Evolutionary conservation across 2,113 vertebrate genomes (phyloP).

Genomic region (Ailurus styani): DNA sequence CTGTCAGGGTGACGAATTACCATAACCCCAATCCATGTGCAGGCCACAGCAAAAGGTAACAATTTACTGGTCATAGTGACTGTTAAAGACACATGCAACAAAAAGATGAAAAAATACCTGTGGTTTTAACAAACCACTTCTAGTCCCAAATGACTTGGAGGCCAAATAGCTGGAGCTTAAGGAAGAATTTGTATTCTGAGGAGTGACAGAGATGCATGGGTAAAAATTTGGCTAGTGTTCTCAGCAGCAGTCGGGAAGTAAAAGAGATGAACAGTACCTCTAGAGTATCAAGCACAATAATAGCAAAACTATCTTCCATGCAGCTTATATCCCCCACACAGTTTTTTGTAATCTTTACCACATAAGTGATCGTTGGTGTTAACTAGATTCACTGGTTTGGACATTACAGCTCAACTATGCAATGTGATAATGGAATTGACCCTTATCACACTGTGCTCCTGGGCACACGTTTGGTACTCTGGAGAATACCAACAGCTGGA

Average conservation of each 20-base stretch:
- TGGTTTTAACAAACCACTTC: conserved; percentile 91
- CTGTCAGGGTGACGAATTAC: conserved; percentile 88
- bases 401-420: conserved; percentile 92
- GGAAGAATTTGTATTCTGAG: conserved; percentile 89
- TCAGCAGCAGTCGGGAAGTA: conserved; percentile 91
- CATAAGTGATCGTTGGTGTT: conserved; percentile 90
- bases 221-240: conserved; percentile 93
- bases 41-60: conserved; percentile 95
- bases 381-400: conserved; percentile 91
- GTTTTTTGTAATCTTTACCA: conserved; percentile 94
- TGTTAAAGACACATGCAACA: conserved; percentile 92
- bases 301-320: conserved; percentile 98
- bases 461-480: conserved; percentile 94
- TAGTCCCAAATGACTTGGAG: conserved; percentile 91
- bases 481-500: conserved; percentile 94
- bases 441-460: conserved; percentile 92
- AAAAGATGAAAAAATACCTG: conserved; percentile 84
- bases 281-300: conserved; percentile 98
- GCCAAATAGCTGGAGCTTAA: conserved; percentile 83
- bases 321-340: conserved; percentile 93
- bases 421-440: conserved; percentile 96
- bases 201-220: conserved; percentile 96
- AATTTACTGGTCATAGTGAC: conserved; percentile 93
- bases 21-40: conserved; percentile 92
- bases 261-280: conserved; percentile 92